These are phyloP conservation scores for Orgyia antiqua DNA, from an alignment of 2,888 invertebrate genomes.

Conservation along the genomic window DNA sequence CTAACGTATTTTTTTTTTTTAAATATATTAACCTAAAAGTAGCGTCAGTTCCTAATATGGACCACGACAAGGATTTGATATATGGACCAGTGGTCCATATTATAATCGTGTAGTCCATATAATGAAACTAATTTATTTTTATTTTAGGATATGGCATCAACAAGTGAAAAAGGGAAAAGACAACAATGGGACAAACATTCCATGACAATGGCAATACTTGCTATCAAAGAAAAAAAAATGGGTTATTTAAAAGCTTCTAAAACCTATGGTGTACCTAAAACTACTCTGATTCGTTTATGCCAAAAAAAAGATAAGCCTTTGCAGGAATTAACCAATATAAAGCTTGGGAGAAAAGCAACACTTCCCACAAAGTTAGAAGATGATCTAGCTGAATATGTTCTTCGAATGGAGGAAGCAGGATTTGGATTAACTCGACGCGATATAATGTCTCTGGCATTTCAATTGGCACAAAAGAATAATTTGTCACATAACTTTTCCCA, in stretches of 20 bases:
- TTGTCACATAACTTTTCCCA: background rate
- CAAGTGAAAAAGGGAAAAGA: too few relatives aligned
- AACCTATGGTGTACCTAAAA: constrained; percentile 7
- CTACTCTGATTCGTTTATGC: constrained; percentile 7
- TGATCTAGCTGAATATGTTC: constrained; percentile 7
- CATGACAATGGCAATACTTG: constrained; percentile 8
- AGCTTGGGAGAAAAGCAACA: constrained; percentile 9
- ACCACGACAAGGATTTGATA: too few relatives aligned
- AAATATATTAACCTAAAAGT: too few relatives aligned
- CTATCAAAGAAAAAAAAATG: constrained; percentile 7
- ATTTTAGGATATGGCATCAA: too few relatives aligned
- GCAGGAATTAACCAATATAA: constrained; percentile 1
- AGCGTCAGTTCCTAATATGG: too few relatives aligned
- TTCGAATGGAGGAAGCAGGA: constrained; percentile 7
- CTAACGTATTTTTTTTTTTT: too few relatives aligned
- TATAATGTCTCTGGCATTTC: constrained; percentile 2
- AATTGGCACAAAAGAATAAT: background rate
- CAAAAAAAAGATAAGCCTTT: constrained; percentile 6
- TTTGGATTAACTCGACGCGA: constrained; percentile 9
- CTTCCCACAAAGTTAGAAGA: constrained; percentile 7
- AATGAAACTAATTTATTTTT: too few relatives aligned
- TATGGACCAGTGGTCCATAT: background rate
- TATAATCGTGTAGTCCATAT: too few relatives aligned
- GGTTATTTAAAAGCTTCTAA: constrained; percentile 11
- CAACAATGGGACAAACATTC: background rate